These are phyloP conservation scores for Tyrannus savana DNA, from an alignment of 2,113 vertebrate genomes.

Conservation along the genomic window DNA sequence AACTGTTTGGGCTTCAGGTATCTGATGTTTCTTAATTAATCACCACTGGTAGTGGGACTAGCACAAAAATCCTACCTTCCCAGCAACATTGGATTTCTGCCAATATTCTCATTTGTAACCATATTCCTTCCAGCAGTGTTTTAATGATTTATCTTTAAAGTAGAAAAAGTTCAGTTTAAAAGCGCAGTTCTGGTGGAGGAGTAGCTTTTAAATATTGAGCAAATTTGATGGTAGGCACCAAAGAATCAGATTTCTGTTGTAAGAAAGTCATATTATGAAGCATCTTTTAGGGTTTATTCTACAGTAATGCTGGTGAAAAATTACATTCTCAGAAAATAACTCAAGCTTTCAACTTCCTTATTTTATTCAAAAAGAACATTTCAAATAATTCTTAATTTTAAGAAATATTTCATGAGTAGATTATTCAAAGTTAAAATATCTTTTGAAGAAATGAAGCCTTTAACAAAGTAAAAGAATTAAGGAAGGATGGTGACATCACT, in stretches of 20 bases:
- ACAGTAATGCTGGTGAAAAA: background rate
- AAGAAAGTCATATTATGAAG: background rate
- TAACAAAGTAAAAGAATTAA: background rate
- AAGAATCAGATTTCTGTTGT: background rate
- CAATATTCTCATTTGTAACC: slow-evolving; percentile 61
- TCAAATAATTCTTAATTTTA: slow-evolving; percentile 9
- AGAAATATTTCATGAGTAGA: background rate
- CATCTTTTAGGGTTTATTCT: background rate
- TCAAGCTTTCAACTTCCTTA: background rate
- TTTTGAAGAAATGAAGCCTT: background rate
- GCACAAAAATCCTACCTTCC: slow-evolving; percentile 22
- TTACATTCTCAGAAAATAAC: slow-evolving; percentile 18
- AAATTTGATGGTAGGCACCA: background rate
- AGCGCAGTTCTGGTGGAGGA: background rate
- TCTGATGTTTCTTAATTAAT: slow-evolving; percentile 45
- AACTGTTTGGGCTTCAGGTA: background rate
- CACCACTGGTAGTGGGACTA: background rate
- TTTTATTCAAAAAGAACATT: background rate
- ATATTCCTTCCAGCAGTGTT: slow-evolving; percentile 56
- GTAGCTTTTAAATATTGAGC: background rate
- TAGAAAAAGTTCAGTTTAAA: background rate
- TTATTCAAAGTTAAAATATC: background rate
- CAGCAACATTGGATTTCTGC: slow-evolving; percentile 46
- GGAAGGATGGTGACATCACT: background rate
- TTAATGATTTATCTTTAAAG: slow-evolving; percentile 63